Conservation (phyloP, 1,140 invertebrate genomes). For the Anastrepha obliqua region DNA sequence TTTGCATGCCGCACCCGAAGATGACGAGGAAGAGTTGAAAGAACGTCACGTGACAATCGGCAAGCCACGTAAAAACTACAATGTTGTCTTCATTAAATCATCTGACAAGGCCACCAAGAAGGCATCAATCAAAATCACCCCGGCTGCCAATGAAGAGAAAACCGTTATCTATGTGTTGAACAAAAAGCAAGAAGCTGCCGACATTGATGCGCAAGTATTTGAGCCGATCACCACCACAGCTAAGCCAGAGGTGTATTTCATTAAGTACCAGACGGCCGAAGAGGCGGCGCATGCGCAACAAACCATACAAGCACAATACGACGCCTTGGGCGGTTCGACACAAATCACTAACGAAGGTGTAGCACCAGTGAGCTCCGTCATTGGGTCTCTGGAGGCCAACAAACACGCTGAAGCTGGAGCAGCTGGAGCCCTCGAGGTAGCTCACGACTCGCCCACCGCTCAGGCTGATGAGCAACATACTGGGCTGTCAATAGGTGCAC, state of each 20-base stretch:
- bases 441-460: neutral
- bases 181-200: slow-evolving; percentile 76
- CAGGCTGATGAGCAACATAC: neutral
- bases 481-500: neutral
- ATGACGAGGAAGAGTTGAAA: slow-evolving; percentile 55
- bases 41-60: slow-evolving; percentile 55
- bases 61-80: slow-evolving; percentile 84
- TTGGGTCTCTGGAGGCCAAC: slow-evolving; percentile 55
- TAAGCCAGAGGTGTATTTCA: slow-evolving; percentile 83
- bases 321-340: slow-evolving; percentile 58
- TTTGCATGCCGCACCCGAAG: slow-evolving; percentile 60
- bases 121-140: slow-evolving; percentile 78
- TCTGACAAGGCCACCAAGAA: slow-evolving; percentile 80
- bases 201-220: slow-evolving; percentile 55
- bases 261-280: slow-evolving; percentile 81
- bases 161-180: slow-evolving; percentile 88
- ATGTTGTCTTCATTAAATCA: slow-evolving; percentile 89
- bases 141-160: slow-evolving; percentile 82
- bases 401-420: slow-evolving; percentile 8
- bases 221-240: slow-evolving; percentile 54
- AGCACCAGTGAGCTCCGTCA: slow-evolving; percentile 56
- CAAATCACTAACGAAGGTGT: slow-evolving; percentile 57
- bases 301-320: slow-evolving; percentile 60
- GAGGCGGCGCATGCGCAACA: slow-evolving; percentile 63
- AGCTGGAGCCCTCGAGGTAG: neutral